A percentile compares a stretch with the other conserved stretches of the same genome.
phyloP scores from a whole-genome alignment of 1,140 invertebrate genomes.

The Ooceraea biroi region DNA sequence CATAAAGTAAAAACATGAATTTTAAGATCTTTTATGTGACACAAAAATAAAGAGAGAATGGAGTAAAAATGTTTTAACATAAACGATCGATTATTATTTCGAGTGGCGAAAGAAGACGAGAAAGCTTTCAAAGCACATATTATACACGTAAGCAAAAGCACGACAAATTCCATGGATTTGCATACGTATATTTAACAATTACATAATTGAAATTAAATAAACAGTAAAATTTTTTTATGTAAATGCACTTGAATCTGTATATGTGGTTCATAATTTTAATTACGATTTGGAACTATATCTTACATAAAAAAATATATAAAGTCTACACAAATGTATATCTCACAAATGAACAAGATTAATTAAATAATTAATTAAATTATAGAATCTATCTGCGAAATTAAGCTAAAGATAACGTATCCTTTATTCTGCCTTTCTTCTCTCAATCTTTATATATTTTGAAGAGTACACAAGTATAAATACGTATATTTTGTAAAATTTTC shows the following conservation, averaged over 20 bases:
- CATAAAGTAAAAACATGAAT: not conserved
- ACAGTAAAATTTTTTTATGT: not conserved
- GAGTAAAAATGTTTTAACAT: constrained; percentile 14
- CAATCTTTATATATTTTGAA: not conserved
- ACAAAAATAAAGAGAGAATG: not conserved
- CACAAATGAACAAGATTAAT: constrained; percentile 1
- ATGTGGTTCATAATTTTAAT: constrained; percentile 5
- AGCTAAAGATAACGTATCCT: constrained; percentile 26
- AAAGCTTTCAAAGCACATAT: constrained; percentile 13
- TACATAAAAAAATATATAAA: constrained; percentile 18
- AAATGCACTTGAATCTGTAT: not conserved
- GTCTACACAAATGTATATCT: constrained; percentile 2
- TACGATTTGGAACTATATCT: constrained; percentile 32
- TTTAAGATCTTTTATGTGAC: not conserved
- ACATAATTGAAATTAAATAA: not conserved
- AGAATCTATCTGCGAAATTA: constrained; percentile 1
- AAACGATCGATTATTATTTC: constrained; percentile 45
- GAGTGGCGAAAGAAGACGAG: constrained; percentile 29
- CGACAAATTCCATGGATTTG: not conserved
- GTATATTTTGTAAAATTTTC: not conserved
- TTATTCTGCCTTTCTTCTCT: not conserved
- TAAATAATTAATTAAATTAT: not conserved
- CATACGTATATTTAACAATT: constrained; percentile 3
- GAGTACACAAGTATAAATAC: not conserved
- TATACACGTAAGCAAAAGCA: constrained; percentile 14